Percentiles rank a stretch among this genome's conserved stretches.
phyloP scores from a whole-genome alignment of 2,113 vertebrate species.

The Peromyscus californicus region DNA sequence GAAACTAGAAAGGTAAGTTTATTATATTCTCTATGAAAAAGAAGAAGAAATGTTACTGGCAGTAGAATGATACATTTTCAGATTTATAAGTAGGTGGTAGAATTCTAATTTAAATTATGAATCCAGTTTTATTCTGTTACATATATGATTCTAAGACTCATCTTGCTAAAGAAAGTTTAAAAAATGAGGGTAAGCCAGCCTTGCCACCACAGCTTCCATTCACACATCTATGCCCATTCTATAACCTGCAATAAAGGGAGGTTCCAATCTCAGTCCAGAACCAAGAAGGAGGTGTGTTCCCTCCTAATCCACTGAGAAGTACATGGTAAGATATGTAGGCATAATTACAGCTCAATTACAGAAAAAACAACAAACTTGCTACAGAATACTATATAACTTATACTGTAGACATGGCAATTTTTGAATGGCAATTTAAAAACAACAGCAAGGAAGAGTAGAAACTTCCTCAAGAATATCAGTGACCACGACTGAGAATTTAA shows the following conservation, averaged over 20 bases:
- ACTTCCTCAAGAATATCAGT: neutral
- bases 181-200: neutral
- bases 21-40: neutral
- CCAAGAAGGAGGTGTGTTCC: neutral
- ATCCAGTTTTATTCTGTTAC: neutral
- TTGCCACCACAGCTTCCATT: neutral
- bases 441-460: neutral
- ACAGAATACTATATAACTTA: neutral
- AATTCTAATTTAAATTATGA: neutral
- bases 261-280: neutral
- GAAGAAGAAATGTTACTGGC: neutral
- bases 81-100: neutral
- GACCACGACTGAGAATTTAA: conserved; percentile 20
- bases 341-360: neutral
- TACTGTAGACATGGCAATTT: neutral
- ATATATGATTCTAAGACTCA: neutral
- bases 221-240: neutral
- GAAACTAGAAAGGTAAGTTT: neutral
- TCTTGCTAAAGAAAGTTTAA: neutral
- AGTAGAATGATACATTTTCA: neutral
- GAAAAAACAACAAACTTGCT: neutral
- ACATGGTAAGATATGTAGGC: neutral
- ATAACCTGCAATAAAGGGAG: neutral
- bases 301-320: neutral
- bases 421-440: conserved; percentile 23